Evolutionary conservation across 1,140 invertebrate genomes (phyloP).

Genomic region (Atta cephalotes): DNA sequence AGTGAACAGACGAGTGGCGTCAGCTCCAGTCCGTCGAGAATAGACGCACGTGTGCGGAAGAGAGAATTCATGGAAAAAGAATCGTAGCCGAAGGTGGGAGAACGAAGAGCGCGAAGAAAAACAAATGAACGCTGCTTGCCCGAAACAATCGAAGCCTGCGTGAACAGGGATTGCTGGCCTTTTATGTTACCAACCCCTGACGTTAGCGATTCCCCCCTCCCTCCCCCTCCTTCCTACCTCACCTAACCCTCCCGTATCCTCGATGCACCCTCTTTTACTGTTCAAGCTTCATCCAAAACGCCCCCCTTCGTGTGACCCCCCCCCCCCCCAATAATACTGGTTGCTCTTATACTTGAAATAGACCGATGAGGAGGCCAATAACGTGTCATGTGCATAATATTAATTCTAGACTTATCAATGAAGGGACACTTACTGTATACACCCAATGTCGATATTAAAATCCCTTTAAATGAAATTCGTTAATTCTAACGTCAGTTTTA

Average conservation of each 20-base stretch:
- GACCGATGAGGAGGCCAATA: conserved; percentile 15
- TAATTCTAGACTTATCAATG: conserved; percentile 31
- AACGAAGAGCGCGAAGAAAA: conserved; percentile 78
- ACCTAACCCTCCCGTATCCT: conserved; percentile 41
- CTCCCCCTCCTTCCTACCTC: neutral
- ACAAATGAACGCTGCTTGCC: conserved; percentile 81
- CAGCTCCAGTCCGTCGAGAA: neutral
- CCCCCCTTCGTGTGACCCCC: conserved; percentile 33
- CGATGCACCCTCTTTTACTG: conserved; percentile 59
- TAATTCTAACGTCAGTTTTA: neutral
- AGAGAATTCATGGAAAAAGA: conserved; percentile 28
- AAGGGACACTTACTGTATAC: neutral
- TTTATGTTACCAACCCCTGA: conserved; percentile 77
- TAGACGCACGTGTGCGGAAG: neutral
- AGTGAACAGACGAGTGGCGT: neutral
- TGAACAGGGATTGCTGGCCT: conserved; percentile 80
- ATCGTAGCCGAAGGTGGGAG: conserved; percentile 22
- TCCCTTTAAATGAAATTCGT: conserved; percentile 6
- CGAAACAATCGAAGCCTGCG: conserved; percentile 83
- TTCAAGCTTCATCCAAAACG: conserved; percentile 61
- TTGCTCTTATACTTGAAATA: conserved; percentile 35
- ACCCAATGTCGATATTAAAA: conserved; percentile 23
- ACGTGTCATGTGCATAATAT: conserved; percentile 34
- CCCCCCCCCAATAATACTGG: neutral
- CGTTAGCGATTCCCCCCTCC: conserved; percentile 39